phyloP scores from a whole-genome alignment of 2,888 invertebrate genomes.

The Oegoconia quadripuncta region DNA sequence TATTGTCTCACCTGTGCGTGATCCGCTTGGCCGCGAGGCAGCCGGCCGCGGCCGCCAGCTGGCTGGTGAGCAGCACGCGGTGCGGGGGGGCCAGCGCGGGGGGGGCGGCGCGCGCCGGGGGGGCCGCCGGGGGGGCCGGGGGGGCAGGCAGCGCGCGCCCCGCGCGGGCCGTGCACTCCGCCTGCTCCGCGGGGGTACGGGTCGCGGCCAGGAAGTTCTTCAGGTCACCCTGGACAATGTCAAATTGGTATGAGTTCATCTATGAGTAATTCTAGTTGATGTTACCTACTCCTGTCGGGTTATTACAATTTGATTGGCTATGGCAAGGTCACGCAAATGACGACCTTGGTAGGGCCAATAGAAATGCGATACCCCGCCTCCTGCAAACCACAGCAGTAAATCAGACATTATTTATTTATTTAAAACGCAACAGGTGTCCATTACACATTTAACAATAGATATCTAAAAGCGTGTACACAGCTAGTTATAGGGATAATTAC shows the following conservation, averaged over 20 bases:
- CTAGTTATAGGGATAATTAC: too few relatives aligned
- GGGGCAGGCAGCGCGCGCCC: constrained; percentile 26
- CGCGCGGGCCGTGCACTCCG: constrained; percentile 37
- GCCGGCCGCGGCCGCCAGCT: constrained; percentile 86
- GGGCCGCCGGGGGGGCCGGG: constrained; percentile 14
- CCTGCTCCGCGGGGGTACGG: constrained; percentile 56
- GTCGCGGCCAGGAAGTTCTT: constrained; percentile 92
- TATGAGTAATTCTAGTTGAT: too few relatives aligned
- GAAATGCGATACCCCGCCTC: too few relatives aligned
- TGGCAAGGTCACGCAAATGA: too few relatives aligned
- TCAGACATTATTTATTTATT: too few relatives aligned
- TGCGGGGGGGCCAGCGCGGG: constrained; percentile 83
- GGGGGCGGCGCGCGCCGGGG: constrained; percentile 13
- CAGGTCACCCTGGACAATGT: constrained; percentile 86
- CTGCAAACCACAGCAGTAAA: too few relatives aligned
- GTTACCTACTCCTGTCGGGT: too few relatives aligned
- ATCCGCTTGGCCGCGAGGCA: constrained; percentile 70
- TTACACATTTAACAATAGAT: too few relatives aligned
- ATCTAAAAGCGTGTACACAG: too few relatives aligned
- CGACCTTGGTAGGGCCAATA: too few relatives aligned
- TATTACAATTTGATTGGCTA: too few relatives aligned
- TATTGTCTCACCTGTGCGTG: constrained; percentile 83
- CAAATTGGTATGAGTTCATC: neutral
- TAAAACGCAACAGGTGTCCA: too few relatives aligned
- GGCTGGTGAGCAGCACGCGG: constrained; percentile 82